Conservation (phyloP, 2,888 invertebrate genomes). For the Acronicta alni region DNA sequence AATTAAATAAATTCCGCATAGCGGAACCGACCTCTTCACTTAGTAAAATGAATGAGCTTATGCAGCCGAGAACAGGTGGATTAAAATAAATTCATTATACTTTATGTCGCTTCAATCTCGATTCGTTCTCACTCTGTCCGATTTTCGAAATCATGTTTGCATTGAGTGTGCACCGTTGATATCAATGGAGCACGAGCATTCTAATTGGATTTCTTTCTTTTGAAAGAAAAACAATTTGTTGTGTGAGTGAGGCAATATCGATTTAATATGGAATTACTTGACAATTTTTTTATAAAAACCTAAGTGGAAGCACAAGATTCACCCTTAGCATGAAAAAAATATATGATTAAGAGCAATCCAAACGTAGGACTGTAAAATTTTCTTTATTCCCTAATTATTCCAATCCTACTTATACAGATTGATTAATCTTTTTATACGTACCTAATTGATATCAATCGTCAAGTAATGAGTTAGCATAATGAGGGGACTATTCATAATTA, state of each 20-base stretch:
- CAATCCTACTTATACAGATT: conserved; percentile 15
- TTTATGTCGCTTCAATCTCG: conserved; percentile 10
- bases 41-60: conserved; percentile 29
- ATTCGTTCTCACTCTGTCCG: neutral
- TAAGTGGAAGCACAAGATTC: too few relatives aligned
- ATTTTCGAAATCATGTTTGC: neutral
- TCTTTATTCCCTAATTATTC: neutral
- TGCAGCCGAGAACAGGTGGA: conserved; percentile 28
- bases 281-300: too few relatives aligned
- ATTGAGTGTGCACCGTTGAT: too few relatives aligned
- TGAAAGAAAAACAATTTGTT: too few relatives aligned
- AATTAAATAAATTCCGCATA: conserved; percentile 43
- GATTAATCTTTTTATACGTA: conserved; percentile 42
- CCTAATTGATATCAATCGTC: conserved; percentile 40
- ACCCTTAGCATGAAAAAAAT: too few relatives aligned
- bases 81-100: conserved; percentile 36
- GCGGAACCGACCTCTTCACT: conserved; percentile 31
- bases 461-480: conserved; percentile 58
- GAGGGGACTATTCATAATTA: conserved; percentile 63
- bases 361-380: neutral
- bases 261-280: too few relatives aligned
- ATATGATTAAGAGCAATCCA: neutral
- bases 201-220: too few relatives aligned
- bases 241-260: too few relatives aligned
- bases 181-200: neutral